Conservation (phyloP, 1,140 invertebrate genomes). For the Adoxophyes honmai region DNA sequence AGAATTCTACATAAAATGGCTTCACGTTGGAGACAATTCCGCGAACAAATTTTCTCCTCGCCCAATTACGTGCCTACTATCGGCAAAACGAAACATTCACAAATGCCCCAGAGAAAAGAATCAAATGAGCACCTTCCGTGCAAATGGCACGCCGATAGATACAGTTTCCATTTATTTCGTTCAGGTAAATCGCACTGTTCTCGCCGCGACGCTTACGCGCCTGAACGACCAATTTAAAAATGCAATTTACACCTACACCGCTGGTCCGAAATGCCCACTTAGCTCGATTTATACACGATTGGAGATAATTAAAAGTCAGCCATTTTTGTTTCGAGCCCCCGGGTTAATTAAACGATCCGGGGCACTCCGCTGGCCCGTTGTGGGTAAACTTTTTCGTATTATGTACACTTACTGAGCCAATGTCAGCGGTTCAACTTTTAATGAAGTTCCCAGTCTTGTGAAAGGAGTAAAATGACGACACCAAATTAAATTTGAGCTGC, state of each 20-base stretch:
- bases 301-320: slow-evolving; percentile 40
- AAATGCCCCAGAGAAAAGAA: slow-evolving; percentile 6
- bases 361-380: slow-evolving; percentile 18
- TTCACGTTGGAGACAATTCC: too few relatives aligned
- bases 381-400: slow-evolving; percentile 36
- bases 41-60: background rate
- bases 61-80: slow-evolving; percentile 4
- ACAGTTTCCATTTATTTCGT: slow-evolving; percentile 9
- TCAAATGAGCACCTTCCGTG: background rate
- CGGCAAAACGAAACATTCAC: slow-evolving; percentile 4
- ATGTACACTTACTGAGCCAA: slow-evolving; percentile 23
- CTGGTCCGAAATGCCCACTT: slow-evolving; percentile 21
- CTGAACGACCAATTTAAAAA: slow-evolving; percentile 22
- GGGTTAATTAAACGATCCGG: slow-evolving; percentile 39
- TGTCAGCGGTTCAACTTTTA: slow-evolving; percentile 37
- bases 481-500: background rate
- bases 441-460: slow-evolving; percentile 29
- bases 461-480: slow-evolving; percentile 14
- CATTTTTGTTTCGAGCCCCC: slow-evolving; percentile 33
- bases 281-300: slow-evolving; percentile 32
- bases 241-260: slow-evolving; percentile 22
- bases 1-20: too few relatives aligned
- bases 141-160: slow-evolving; percentile 4
- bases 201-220: background rate
- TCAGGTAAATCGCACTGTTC: slow-evolving; percentile 2